Evolutionary conservation across 2,797 vertebrate genomes (phyloP).

Genomic region (Dallia pectoralis): DNA sequence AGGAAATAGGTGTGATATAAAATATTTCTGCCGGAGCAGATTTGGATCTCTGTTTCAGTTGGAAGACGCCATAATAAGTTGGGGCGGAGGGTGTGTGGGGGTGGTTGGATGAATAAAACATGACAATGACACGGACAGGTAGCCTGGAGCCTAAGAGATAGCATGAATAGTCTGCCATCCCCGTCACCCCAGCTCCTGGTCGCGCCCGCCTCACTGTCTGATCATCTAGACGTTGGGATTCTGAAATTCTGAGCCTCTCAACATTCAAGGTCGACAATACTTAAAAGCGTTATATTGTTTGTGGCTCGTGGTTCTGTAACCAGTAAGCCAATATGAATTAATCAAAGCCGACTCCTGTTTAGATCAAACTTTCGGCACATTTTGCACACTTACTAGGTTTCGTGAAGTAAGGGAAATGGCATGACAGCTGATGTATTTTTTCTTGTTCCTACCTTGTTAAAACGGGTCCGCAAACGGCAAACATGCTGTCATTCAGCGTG

Average conservation of each 20-base stretch:
- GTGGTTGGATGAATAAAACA: conserved; percentile 68
- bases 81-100: not conserved
- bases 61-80: conserved; percentile 63
- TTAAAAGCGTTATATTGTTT: not conserved
- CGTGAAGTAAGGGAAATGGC: conserved; percentile 34
- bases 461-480: conserved; percentile 41
- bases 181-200: conserved; percentile 35
- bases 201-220: conserved; percentile 42
- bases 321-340: not conserved
- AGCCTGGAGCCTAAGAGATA: conserved; percentile 70
- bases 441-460: conserved; percentile 19
- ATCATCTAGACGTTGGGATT: conserved; percentile 56
- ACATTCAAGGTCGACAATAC: not conserved
- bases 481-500: conserved; percentile 26
- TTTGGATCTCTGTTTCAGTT: conserved; percentile 65
- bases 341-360: conserved; percentile 31
- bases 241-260: conserved; percentile 15
- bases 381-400: conserved; percentile 35
- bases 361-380: conserved; percentile 18
- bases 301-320: not conserved
- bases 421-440: conserved; percentile 36
- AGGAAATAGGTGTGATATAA: conserved; percentile 69
- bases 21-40: conserved; percentile 73
- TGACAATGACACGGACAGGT: conserved; percentile 64
- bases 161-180: conserved; percentile 57